A percentile compares a stretch with the other conserved stretches of the same genome.
Conservation (phyloP, 2,797 vertebrate genomes). For the Manis pentadactyla region DNA sequence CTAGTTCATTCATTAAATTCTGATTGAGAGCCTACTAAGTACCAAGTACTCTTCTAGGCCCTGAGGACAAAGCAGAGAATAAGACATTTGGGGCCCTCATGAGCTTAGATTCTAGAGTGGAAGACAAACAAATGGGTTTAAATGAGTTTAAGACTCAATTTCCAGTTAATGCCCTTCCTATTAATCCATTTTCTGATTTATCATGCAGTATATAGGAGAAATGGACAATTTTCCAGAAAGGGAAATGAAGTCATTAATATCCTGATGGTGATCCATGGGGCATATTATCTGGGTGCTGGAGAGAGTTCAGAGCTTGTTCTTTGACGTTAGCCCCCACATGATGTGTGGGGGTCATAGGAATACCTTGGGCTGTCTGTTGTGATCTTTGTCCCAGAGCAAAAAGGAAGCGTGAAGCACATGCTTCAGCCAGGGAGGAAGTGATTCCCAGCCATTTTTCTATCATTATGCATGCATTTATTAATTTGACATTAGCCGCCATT, state of each 20-base stretch:
- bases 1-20: not conserved
- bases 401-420: not conserved
- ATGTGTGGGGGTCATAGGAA: not conserved
- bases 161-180: constrained; percentile 49
- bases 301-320: not conserved
- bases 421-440: not conserved
- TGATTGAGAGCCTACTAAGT: not conserved
- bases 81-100: not conserved
- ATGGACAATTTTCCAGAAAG: constrained; percentile 48
- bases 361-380: not conserved
- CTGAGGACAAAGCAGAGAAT: not conserved
- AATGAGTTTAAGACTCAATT: constrained; percentile 58
- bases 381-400: not conserved
- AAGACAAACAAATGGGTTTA: constrained; percentile 63
- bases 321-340: not conserved
- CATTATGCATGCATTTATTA: not conserved
- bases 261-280: constrained; percentile 22
- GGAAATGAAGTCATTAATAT: constrained; percentile 55
- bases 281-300: not conserved
- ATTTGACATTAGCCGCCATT: not conserved
- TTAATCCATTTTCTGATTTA: constrained; percentile 65
- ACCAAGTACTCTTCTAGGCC: not conserved
- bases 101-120: constrained; percentile 2
- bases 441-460: not conserved
- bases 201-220: constrained; percentile 42